Evolutionary conservation across 2,797 vertebrate genomes (phyloP).

Genomic region (Spatula clypeata): DNA sequence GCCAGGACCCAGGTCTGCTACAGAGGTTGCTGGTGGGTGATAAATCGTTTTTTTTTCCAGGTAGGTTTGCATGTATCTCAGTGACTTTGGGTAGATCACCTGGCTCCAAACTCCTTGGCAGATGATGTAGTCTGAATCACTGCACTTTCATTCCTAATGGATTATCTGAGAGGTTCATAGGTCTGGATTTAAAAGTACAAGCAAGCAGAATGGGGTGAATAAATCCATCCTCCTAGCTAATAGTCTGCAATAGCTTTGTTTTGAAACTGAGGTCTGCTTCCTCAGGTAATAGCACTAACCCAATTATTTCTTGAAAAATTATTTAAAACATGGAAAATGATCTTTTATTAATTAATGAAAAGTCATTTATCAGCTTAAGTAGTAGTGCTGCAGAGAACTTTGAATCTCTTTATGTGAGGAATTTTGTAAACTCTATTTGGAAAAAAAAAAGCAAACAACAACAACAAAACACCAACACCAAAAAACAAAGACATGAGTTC

Average conservation of each 20-base stretch:
- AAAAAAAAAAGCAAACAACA: neutral
- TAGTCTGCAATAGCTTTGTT: neutral
- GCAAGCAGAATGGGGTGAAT: neutral
- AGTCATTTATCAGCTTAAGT: neutral
- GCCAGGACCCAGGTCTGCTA: neutral
- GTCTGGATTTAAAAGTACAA: neutral
- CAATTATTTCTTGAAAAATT: conserved; percentile 9
- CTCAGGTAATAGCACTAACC: neutral
- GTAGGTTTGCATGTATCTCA: neutral
- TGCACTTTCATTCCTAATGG: neutral
- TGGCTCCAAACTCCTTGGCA: neutral
- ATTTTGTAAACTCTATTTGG: neutral
- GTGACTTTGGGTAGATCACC: neutral
- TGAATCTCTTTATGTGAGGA: neutral
- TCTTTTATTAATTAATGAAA: neutral
- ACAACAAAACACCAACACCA: too few relatives aligned
- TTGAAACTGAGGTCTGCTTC: neutral
- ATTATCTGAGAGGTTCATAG: neutral
- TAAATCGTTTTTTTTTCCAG: neutral
- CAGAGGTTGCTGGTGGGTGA: neutral
- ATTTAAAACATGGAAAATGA: neutral
- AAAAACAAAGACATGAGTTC: neutral
- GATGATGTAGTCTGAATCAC: neutral
- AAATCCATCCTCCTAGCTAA: neutral
- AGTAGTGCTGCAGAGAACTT: neutral